phyloP scores from a whole-genome alignment of 2,888 invertebrate species.

The Tetragonula carbonaria region DNA sequence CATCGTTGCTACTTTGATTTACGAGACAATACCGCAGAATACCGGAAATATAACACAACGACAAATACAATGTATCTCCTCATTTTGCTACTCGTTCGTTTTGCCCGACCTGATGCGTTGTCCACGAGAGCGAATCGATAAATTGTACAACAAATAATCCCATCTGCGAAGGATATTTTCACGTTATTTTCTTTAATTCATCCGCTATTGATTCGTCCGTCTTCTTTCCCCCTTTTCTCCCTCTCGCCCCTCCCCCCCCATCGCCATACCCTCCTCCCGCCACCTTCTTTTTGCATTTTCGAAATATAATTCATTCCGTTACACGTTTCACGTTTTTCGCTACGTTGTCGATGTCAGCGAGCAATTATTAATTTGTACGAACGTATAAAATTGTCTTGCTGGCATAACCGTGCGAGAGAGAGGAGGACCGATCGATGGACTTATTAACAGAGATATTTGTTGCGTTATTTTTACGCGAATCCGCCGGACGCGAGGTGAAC shows the following conservation, averaged over 20 bases:
- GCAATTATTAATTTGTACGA: background rate
- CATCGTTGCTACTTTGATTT: conserved; percentile 24
- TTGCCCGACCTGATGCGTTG: background rate
- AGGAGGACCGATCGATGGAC: conserved; percentile 19
- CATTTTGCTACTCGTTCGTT: conserved; percentile 10
- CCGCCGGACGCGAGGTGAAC: background rate
- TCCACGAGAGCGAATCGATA: conserved; percentile 8
- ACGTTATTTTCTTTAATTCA: conserved; percentile 1
- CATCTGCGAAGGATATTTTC: background rate
- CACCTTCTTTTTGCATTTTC: background rate
- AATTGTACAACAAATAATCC: conserved; percentile 32
- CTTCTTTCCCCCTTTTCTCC: no score
- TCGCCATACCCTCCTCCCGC: no score
- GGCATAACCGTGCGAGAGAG: background rate
- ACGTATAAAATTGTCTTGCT: background rate
- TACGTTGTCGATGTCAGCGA: background rate
- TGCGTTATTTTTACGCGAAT: conserved; percentile 30
- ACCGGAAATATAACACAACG: conserved; percentile 8
- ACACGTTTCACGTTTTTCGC: background rate
- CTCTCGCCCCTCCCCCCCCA: no score
- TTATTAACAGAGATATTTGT: conserved; percentile 25
- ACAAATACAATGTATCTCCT: conserved; percentile 20
- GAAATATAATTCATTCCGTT: background rate
- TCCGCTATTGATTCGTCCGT: background rate
- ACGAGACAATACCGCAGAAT: conserved; percentile 1